Conservation (phyloP, 2,113 vertebrate species). For the Pluvialis apricaria region DNA sequence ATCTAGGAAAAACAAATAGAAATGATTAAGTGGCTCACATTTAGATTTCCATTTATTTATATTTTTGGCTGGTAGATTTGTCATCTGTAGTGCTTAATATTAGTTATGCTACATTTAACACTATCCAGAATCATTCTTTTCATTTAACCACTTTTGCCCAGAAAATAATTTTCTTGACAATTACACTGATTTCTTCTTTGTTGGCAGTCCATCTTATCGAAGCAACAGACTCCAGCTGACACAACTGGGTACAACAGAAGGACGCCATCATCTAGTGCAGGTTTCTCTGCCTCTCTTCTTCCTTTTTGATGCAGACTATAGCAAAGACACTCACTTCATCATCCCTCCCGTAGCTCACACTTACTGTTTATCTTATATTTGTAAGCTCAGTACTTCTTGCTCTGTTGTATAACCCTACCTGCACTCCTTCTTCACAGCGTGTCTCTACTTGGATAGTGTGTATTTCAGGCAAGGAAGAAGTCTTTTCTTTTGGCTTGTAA, state of each 20-base stretch:
- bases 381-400: neutral
- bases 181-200: neutral
- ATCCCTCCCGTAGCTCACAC: neutral
- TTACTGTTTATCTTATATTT: neutral
- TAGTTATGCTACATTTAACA: neutral
- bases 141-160: neutral
- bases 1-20: constrained; percentile 12
- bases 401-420: neutral
- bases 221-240: neutral
- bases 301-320: neutral
- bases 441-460: neutral
- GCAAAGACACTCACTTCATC: neutral
- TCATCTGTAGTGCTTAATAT: neutral
- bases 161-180: neutral
- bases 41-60: neutral
- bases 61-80: neutral
- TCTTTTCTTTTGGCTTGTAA: neutral
- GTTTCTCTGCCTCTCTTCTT: neutral
- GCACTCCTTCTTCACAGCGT: neutral
- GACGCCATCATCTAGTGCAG: neutral
- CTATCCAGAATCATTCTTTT: neutral
- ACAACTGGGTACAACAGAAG: neutral
- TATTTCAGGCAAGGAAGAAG: neutral
- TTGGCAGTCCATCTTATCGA: neutral
- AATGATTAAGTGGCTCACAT: neutral